Conservation (phyloP, 2,797 vertebrate genomes). For the Rhyacichthys aspro region DNA sequence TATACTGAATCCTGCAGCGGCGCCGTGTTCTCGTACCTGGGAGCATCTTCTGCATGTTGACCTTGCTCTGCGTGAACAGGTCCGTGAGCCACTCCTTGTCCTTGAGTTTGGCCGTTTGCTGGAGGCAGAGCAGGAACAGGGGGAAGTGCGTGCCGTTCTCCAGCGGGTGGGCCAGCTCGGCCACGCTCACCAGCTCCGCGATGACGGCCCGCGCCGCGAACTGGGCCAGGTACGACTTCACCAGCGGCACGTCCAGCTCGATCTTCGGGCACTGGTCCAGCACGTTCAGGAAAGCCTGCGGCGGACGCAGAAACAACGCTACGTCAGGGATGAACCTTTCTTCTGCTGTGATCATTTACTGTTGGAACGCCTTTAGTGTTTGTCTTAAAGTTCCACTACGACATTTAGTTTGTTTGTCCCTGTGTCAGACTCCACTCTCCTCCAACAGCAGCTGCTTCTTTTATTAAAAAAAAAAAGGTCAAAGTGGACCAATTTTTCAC, state of each 20-base stretch:
- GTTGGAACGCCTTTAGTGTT: too few relatives aligned
- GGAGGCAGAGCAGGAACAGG: constrained; percentile 97
- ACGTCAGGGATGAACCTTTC: too few relatives aligned
- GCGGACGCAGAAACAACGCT: background rate
- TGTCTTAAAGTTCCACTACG: too few relatives aligned
- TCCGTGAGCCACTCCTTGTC: constrained; percentile 97
- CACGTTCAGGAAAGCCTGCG: constrained; percentile 90
- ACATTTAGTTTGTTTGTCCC: too few relatives aligned
- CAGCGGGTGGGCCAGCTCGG: constrained; percentile 93
- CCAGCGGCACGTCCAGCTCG: constrained; percentile 93
- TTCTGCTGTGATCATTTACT: too few relatives aligned
- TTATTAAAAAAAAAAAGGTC: too few relatives aligned
- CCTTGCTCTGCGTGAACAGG: constrained; percentile 95
- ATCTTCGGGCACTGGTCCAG: constrained; percentile 97
- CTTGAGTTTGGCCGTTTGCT: constrained; percentile 95
- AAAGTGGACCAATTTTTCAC: too few relatives aligned
- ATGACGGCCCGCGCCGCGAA: constrained; percentile 94
- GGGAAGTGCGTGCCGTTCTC: constrained; percentile 98
- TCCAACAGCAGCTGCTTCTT: too few relatives aligned
- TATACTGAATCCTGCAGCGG: constrained; percentile 29
- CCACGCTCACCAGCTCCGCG: constrained; percentile 91
- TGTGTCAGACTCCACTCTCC: too few relatives aligned
- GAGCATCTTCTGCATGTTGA: constrained; percentile 99
- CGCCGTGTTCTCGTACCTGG: constrained; percentile 87
- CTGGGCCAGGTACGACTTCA: constrained; percentile 98